These are phyloP conservation scores for Nipponia nippon DNA, from an alignment of 2,113 vertebrate species.

Conservation along the genomic window DNA sequence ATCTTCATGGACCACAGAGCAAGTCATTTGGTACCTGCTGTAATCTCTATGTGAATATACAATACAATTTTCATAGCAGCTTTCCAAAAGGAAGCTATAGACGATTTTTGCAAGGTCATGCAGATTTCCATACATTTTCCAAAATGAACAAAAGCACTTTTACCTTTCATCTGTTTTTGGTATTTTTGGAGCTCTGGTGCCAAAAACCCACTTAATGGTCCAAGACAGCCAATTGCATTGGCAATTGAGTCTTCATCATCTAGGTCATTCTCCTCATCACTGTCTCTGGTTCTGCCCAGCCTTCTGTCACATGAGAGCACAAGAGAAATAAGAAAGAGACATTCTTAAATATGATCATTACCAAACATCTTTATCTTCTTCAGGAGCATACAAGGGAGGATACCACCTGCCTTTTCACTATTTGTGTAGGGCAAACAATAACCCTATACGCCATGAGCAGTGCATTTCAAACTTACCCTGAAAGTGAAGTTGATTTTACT, in stretches of 20 bases:
- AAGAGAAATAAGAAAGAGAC: background rate
- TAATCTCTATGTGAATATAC: background rate
- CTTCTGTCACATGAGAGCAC: slow-evolving; percentile 63
- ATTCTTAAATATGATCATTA: background rate
- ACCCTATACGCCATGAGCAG: background rate
- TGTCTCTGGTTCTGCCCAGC: slow-evolving; percentile 82
- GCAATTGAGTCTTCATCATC: slow-evolving; percentile 90
- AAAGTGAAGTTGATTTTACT: slow-evolving; percentile 79
- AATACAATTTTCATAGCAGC: background rate
- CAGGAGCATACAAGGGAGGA: background rate
- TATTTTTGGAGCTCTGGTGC: slow-evolving; percentile 91
- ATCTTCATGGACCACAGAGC: background rate
- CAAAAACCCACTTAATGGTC: slow-evolving; percentile 90
- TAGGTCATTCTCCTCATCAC: slow-evolving; percentile 90
- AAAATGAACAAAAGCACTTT: background rate
- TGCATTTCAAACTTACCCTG: slow-evolving; percentile 77
- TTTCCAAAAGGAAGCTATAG: background rate
- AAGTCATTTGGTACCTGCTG: background rate
- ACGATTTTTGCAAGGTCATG: background rate
- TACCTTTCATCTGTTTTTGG: slow-evolving; percentile 93
- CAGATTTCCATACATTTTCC: background rate
- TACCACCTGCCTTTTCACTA: background rate
- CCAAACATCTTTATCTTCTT: background rate
- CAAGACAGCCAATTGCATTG: slow-evolving; percentile 89
- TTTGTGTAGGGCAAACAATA: background rate